Conservation (phyloP, 2,113 vertebrate species). For the Rhinopithecus roxellana region DNA sequence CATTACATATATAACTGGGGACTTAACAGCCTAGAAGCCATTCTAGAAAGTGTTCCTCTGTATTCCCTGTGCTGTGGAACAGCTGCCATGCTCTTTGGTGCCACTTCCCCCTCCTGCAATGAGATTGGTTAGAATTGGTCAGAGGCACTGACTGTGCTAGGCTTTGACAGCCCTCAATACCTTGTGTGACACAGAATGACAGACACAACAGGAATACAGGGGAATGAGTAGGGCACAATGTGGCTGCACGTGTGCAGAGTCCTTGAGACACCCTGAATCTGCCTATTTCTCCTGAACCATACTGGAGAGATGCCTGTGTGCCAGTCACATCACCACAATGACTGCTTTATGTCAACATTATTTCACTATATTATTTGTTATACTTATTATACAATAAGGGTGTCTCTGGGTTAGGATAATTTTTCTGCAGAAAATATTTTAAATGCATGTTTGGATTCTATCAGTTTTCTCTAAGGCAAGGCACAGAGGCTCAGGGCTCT, state of each 20-base stretch:
- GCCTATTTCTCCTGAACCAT: background rate
- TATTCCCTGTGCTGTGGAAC: background rate
- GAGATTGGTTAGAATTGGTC: background rate
- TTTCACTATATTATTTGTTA: background rate
- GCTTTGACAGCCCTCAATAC: background rate
- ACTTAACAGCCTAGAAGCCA: background rate
- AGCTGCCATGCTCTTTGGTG: background rate
- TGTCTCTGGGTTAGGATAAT: background rate
- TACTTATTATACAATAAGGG: background rate
- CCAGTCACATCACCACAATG: background rate
- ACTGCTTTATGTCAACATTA: too few species aligned
- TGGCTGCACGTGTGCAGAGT: background rate
- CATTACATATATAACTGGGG: background rate
- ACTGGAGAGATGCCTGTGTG: background rate
- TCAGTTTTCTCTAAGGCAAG: background rate
- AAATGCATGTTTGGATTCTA: background rate
- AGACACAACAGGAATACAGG: background rate
- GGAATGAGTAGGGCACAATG: accelerated
- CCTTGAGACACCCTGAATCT: background rate
- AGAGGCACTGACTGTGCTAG: background rate
- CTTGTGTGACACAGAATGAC: background rate
- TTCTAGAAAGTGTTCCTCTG: background rate
- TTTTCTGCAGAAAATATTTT: background rate
- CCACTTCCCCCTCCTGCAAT: background rate
- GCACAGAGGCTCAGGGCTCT: background rate